Evolutionary conservation across 2,888 invertebrate genomes (phyloP).

Genomic region (Cephus pygmeus): DNA sequence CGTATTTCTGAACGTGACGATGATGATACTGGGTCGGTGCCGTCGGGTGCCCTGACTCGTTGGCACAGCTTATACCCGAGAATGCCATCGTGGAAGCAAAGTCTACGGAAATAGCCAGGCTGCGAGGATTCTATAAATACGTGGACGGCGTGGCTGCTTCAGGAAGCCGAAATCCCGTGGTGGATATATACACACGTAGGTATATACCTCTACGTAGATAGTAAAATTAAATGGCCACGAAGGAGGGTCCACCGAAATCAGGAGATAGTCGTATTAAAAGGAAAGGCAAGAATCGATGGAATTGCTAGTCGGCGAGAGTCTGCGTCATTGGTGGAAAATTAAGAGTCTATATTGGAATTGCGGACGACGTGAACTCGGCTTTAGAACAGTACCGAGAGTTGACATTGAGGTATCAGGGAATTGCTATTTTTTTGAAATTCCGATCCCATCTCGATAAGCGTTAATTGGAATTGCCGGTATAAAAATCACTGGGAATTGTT

Average conservation of each 20-base stretch:
- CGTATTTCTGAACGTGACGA: slow-evolving; percentile 12
- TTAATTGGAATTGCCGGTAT: no score
- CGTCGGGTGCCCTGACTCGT: slow-evolving; percentile 12
- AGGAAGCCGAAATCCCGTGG: slow-evolving; percentile 10
- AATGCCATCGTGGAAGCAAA: slow-evolving; percentile 23
- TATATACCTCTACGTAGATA: slow-evolving; percentile 2
- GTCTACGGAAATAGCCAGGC: slow-evolving; percentile 63
- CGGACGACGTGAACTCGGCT: not conserved
- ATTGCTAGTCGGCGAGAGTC: not conserved
- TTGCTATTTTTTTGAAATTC: not conserved
- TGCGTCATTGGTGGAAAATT: not conserved
- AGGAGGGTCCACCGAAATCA: slow-evolving; percentile 14
- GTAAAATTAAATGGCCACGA: slow-evolving; percentile 18
- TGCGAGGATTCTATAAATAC: slow-evolving; percentile 61
- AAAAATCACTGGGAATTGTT: no score
- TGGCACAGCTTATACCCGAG: not conserved
- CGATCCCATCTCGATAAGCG: not conserved
- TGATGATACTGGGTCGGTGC: slow-evolving; percentile 17
- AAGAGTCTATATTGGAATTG: not conserved
- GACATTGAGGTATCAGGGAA: not conserved
- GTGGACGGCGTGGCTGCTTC: slow-evolving; percentile 33
- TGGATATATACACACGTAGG: not conserved
- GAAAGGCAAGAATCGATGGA: slow-evolving; percentile 17
- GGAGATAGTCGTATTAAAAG: slow-evolving; percentile 1
- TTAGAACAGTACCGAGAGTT: not conserved